Conservation (phyloP, 2,888 invertebrate genomes). For the Phengaris arion region DNA sequence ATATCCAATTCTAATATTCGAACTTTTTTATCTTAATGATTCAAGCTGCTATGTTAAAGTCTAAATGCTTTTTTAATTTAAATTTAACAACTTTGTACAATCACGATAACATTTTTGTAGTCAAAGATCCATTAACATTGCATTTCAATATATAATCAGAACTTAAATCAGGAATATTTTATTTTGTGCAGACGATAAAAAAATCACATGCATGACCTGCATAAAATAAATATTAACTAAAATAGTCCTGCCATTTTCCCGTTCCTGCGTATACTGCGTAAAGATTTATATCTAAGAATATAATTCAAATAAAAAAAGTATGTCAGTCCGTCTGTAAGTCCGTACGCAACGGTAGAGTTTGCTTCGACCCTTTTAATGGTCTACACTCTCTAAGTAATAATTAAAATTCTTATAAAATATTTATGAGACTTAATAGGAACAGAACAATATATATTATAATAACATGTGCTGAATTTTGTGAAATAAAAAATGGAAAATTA, state of each 20-base stretch:
- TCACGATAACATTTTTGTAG: slow-evolving; percentile 10
- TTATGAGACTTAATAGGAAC: neutral
- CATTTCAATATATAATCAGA: neutral
- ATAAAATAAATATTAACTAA: slow-evolving; percentile 25
- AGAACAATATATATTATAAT: no score
- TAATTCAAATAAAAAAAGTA: slow-evolving; percentile 11
- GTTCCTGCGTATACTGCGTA: slow-evolving; percentile 18
- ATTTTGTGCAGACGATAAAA: neutral
- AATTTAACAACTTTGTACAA: neutral
- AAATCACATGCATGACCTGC: slow-evolving; percentile 14
- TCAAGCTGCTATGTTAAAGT: neutral
- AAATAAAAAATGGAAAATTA: no score
- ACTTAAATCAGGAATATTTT: slow-evolving; percentile 15
- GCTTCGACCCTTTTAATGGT: neutral
- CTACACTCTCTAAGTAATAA: neutral
- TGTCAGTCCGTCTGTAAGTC: neutral
- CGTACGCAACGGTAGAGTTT: neutral
- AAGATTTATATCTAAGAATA: slow-evolving; percentile 23
- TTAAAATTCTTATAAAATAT: neutral
- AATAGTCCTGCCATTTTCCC: slow-evolving; percentile 25
- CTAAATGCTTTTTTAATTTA: slow-evolving; percentile 11
- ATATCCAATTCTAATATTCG: neutral
- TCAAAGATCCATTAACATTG: slow-evolving; percentile 8
- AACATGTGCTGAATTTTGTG: no score
- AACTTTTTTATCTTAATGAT: neutral